A percentile compares a stretch with the other conserved stretches of the same genome.
Evolutionary conservation across 1,140 invertebrate genomes (phyloP).

Genomic region (Pseudomyrmex dendroicus): DNA sequence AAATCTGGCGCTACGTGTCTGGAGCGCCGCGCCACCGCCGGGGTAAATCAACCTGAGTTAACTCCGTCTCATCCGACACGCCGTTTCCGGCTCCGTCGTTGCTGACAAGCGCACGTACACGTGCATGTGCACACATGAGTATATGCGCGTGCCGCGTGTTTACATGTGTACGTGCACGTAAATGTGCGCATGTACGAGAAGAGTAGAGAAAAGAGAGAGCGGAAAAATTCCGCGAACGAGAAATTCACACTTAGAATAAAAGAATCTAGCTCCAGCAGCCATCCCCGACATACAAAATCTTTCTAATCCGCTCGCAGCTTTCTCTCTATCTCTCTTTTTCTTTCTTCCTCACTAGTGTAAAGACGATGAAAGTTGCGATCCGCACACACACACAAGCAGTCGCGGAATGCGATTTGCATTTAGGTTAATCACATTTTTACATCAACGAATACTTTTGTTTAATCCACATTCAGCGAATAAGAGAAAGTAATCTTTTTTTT

Average conservation of each 20-base stretch:
- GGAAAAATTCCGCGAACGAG: constrained; percentile 50
- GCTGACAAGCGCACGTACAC: constrained; percentile 64
- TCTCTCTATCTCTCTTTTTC: constrained; percentile 29
- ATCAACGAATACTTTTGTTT: constrained; percentile 34
- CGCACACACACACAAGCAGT: neutral
- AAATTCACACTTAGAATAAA: constrained; percentile 61
- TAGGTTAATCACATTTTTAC: constrained; percentile 19
- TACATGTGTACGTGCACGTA: neutral
- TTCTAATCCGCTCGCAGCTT: constrained; percentile 51
- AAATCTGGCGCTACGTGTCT: constrained; percentile 84
- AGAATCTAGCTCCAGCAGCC: constrained; percentile 50
- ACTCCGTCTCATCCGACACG: constrained; percentile 81
- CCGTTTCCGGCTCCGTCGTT: constrained; percentile 78
- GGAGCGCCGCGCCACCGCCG: constrained; percentile 76
- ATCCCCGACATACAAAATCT: constrained; percentile 53
- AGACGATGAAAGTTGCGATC: constrained; percentile 2
- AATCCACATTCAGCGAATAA: neutral
- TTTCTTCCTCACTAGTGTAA: neutral
- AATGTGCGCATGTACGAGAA: neutral
- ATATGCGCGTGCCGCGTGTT: neutral
- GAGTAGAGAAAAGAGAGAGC: neutral
- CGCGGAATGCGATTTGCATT: constrained; percentile 12
- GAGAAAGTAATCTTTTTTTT: too few species aligned
- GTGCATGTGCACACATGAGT: constrained; percentile 4
- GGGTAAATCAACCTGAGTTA: constrained; percentile 84